phyloP scores from a whole-genome alignment of 1,140 invertebrate genomes.

The Macrostomum lignano region DNA sequence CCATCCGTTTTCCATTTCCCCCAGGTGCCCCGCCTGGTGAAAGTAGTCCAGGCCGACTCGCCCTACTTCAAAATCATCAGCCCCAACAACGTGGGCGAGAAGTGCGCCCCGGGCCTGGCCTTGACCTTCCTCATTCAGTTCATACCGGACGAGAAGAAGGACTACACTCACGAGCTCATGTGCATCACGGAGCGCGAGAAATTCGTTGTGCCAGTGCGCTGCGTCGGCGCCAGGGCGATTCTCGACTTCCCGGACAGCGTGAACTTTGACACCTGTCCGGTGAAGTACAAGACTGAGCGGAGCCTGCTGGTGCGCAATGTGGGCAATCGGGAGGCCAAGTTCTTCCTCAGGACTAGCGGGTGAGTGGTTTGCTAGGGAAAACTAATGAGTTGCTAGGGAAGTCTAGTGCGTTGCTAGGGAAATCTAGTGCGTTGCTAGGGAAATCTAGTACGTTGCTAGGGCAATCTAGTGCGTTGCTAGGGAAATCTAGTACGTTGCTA shows the following conservation, averaged over 20 bases:
- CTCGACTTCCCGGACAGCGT: conserved; percentile 28
- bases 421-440: no score
- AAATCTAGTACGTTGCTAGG: no score
- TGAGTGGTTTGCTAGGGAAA: conserved; percentile 11
- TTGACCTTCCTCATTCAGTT: conserved; percentile 25
- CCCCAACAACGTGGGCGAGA: conserved; percentile 21
- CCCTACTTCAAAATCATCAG: conserved; percentile 28
- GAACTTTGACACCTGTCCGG: conserved; percentile 18
- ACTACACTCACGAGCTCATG: conserved; percentile 26
- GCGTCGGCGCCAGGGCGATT: conserved; percentile 23
- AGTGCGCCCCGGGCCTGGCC: conserved; percentile 26
- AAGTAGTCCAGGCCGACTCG: conserved; percentile 22
- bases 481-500: no score
- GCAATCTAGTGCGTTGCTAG: no score
- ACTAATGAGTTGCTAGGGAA: no score
- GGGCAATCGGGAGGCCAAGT: conserved; percentile 24
- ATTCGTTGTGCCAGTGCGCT: conserved; percentile 24
- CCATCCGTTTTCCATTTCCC: no score
- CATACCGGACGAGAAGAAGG: conserved; percentile 26
- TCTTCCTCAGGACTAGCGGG: conserved; percentile 17
- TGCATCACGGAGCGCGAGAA: conserved; percentile 26
- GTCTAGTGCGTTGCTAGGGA: no score
- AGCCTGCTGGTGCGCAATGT: conserved; percentile 27
- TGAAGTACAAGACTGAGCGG: conserved; percentile 20
- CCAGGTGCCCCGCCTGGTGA: conserved; percentile 25